phyloP scores from a whole-genome alignment of 1,140 invertebrate genomes.

The Drosophila lowei region DNA sequence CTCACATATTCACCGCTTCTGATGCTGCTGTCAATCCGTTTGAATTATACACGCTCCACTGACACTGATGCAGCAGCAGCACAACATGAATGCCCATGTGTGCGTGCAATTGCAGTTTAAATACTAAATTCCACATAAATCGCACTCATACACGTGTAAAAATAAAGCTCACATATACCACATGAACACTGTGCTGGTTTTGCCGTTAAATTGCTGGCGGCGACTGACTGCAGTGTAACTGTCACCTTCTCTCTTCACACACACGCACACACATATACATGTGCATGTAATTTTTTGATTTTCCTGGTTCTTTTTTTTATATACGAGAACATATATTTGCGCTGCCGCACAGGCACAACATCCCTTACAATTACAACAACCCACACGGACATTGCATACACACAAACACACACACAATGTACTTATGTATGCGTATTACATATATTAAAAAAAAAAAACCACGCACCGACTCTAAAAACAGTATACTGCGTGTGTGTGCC shows the following conservation, averaged over 20 bases:
- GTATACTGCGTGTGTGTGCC: no score
- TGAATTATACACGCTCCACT: no score
- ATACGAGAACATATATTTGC: constrained; percentile 17
- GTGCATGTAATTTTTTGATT: constrained; percentile 21
- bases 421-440: constrained; percentile 17
- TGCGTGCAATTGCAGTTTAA: no score
- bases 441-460: constrained; percentile 26
- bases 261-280: constrained; percentile 16
- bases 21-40: no score
- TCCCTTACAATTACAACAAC: constrained; percentile 26
- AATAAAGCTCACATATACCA: no score
- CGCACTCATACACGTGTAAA: no score
- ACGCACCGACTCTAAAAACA: no score
- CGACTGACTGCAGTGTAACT: constrained; percentile 42
- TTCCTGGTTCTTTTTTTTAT: constrained; percentile 32
- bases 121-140: no score
- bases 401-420: constrained; percentile 11
- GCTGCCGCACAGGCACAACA: constrained; percentile 23
- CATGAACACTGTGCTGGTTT: no score
- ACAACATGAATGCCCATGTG: no score
- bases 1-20: no score
- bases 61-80: no score
- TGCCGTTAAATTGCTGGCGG: constrained; percentile 3
- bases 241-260: constrained; percentile 39
- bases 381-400: constrained; percentile 29